Evolutionary conservation across 1,140 invertebrate species (phyloP).

Genomic region (Drosophila orosa): DNA sequence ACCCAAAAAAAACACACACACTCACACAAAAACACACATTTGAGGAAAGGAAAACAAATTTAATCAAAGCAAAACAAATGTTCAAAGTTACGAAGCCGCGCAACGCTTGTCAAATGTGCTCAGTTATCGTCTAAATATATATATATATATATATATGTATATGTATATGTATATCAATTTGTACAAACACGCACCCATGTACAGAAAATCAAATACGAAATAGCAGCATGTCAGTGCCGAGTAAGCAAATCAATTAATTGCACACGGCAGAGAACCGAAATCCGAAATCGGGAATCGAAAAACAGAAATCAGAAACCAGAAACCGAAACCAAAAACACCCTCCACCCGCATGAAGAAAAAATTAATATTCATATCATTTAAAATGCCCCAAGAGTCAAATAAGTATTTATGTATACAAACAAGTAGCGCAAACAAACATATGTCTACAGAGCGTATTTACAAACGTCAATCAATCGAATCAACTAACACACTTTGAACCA

Average conservation of each 20-base stretch:
- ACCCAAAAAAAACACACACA: constrained; percentile 14
- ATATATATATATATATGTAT: constrained; percentile 43
- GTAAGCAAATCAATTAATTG: constrained; percentile 46
- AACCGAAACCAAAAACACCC: constrained; percentile 14
- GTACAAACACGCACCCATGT: constrained; percentile 66
- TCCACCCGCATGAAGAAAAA: constrained; percentile 37
- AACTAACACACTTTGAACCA: constrained; percentile 45
- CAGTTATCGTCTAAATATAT: constrained; percentile 58
- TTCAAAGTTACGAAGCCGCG: constrained; percentile 54
- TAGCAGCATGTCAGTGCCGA: constrained; percentile 49
- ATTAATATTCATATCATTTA: constrained; percentile 62
- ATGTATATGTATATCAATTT: constrained; percentile 60
- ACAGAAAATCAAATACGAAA: constrained; percentile 62
- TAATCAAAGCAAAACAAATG: constrained; percentile 57
- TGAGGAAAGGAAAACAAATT: constrained; percentile 41
- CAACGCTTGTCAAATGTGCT: constrained; percentile 59
- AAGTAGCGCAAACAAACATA: constrained; percentile 49
- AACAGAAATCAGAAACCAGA: neutral
- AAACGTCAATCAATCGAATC: constrained; percentile 64
- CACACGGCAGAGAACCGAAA: constrained; percentile 14
- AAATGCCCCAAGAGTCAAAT: constrained; percentile 55
- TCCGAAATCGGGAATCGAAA: neutral
- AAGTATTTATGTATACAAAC: constrained; percentile 72
- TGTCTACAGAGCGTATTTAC: constrained; percentile 61
- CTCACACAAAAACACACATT: constrained; percentile 5